Base-by-base conservation (phyloP, 92 coral and sea anemone genomes). In the Epizoanthus rinbou region DNA sequence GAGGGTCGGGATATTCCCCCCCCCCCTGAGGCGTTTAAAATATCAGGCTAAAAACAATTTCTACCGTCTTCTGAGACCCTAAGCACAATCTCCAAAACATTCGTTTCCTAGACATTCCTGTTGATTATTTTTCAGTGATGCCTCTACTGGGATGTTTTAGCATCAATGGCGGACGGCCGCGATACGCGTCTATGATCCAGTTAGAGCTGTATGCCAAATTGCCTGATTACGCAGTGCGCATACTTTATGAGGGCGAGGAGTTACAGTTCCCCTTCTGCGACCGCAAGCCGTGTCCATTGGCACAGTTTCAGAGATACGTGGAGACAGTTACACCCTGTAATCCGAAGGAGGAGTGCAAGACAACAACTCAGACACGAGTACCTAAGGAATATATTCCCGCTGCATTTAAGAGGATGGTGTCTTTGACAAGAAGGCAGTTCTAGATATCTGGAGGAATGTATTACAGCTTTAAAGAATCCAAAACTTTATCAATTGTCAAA, bases 391-490 rank as follows among this genome's bases (percentile, higher is more conserved):
- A 14, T 35, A 22, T 64, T 23, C 70, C 39, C 6, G 28, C 39
- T 21, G 39, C 70, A 13, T 64, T 64, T 15, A 64, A 64, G 70
- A 64, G 41, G 14, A 64, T 23, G 70, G 70, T 64, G 28, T 64
- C 4, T 25, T 64, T 64, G 41, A 64, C 41, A 43, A 43, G 50
- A 43, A 9, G 50, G 5, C 50, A 50, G 54, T 50, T 50, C 54
- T 50, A 9, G 54, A 50, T 11, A 50, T 9, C 54, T 50, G 15
- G 54, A 9, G 3, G 54, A 50, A 11, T 2, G 1, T 50, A 50
- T 50, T 50, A 10, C 15, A 50, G 54, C 14, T 47, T 47, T 14
- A 47, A 41, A 41, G 6, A 6, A 8, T 41, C 47, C 6, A 41
- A 3, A 6, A 6, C 47, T 4, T 5, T 41, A 47, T 47, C 2